Evolutionary conservation across 2,113 vertebrate species (phyloP).

Genomic region (Oostethus manadensis): DNA sequence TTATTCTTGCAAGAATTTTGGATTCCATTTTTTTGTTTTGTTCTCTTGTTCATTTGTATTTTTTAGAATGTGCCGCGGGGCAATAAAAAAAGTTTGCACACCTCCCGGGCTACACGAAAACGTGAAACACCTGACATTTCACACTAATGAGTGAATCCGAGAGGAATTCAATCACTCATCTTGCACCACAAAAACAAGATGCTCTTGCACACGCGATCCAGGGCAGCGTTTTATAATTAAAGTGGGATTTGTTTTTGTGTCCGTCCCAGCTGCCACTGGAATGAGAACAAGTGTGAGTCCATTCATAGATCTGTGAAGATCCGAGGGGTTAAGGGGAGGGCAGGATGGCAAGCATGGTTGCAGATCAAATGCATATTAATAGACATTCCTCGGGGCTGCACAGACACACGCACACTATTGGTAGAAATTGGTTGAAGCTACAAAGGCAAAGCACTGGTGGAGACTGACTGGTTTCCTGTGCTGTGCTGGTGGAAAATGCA

Average conservation of each 20-base stretch:
- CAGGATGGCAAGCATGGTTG: constrained; percentile 18
- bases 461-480: neutral
- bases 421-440: neutral
- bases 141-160: neutral
- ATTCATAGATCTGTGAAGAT: constrained; percentile 12
- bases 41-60: too few species aligned
- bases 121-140: too few species aligned
- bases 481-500: too few species aligned
- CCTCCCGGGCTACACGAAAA: too few species aligned
- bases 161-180: too few species aligned
- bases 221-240: constrained; percentile 3
- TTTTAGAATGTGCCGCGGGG: too few species aligned
- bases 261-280: constrained; percentile 23
- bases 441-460: neutral
- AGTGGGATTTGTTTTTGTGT: constrained; percentile 16
- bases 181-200: constrained; percentile 1
- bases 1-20: too few species aligned
- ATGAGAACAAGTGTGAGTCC: constrained; percentile 23
- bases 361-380: constrained; percentile 20
- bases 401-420: too few species aligned
- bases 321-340: constrained; percentile 2
- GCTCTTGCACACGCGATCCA: constrained; percentile 7
- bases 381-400: neutral
- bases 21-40: too few species aligned
- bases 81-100: too few species aligned